Conservation (phyloP, 2,888 invertebrate genomes). For the Perithous albicinctus region DNA sequence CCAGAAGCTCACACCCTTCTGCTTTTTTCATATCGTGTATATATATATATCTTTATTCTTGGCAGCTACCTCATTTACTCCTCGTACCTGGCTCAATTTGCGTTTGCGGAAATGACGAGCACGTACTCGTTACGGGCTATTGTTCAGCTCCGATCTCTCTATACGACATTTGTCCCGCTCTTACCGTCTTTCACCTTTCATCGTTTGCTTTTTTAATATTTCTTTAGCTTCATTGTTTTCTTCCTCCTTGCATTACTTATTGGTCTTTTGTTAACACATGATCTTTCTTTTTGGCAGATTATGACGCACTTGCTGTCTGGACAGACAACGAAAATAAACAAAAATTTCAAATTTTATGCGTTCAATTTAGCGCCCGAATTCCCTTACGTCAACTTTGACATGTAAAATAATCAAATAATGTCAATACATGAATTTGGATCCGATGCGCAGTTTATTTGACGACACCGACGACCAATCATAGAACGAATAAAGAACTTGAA, state of each 20-base stretch:
- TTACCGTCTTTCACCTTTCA: slow-evolving; percentile 30
- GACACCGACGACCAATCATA: no score
- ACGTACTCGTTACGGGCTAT: slow-evolving; percentile 79
- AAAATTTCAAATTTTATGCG: no score
- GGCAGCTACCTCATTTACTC: slow-evolving; percentile 40
- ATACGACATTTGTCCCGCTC: slow-evolving; percentile 29
- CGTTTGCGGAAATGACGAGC: slow-evolving; percentile 66
- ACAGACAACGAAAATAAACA: not conserved
- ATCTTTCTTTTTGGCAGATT: not conserved
- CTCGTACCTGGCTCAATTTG: slow-evolving; percentile 65
- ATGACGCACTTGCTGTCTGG: not conserved
- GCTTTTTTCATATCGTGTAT: slow-evolving; percentile 27
- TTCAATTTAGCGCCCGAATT: no score
- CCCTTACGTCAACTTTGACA: no score
- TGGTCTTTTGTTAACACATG: not conserved
- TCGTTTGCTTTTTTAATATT: slow-evolving; percentile 65
- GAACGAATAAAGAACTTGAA: no score
- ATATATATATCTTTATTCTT: slow-evolving; percentile 12
- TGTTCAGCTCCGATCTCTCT: slow-evolving; percentile 73
- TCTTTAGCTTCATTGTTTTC: slow-evolving; percentile 37
- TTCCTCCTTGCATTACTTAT: slow-evolving; percentile 2
- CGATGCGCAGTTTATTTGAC: no score
- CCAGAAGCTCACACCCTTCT: slow-evolving; percentile 50
- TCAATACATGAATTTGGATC: no score
- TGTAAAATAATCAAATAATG: no score